Conservation (phyloP, 2,888 invertebrate genomes). For the Norana najaformis region DNA sequence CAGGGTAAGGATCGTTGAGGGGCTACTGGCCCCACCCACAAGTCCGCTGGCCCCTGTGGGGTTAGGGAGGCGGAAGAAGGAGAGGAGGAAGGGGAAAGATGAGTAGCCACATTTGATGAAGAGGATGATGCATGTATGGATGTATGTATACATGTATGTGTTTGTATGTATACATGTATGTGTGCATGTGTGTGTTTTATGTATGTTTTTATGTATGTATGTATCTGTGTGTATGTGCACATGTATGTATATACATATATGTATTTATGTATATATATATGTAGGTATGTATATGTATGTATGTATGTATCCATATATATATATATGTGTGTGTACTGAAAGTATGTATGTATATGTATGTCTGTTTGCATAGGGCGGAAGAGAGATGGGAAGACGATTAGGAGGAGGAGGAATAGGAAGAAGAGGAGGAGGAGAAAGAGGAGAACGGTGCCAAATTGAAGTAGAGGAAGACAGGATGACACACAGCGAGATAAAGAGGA, state of each 20-base stretch:
- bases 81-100: background rate
- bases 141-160: background rate
- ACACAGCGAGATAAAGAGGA: no score
- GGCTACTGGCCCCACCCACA: background rate
- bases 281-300: background rate
- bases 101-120: no score
- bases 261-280: background rate
- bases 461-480: no score
- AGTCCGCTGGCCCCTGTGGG: no score
- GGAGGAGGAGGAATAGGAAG: no score
- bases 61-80: background rate
- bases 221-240: background rate
- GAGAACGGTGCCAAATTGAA: background rate
- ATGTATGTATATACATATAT: slow-evolving; percentile 9
- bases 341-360: background rate
- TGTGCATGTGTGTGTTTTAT: background rate
- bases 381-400: no score
- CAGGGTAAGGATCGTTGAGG: background rate
- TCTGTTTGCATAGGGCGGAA: no score
- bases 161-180: background rate
- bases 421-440: no score
- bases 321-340: background rate
- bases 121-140: background rate
- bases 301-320: background rate
- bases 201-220: background rate